Percentiles rank a stretch among this genome's conserved stretches.
phyloP scores from a whole-genome alignment of 1,140 invertebrate genomes.

The Plutomurus gul region DNA sequence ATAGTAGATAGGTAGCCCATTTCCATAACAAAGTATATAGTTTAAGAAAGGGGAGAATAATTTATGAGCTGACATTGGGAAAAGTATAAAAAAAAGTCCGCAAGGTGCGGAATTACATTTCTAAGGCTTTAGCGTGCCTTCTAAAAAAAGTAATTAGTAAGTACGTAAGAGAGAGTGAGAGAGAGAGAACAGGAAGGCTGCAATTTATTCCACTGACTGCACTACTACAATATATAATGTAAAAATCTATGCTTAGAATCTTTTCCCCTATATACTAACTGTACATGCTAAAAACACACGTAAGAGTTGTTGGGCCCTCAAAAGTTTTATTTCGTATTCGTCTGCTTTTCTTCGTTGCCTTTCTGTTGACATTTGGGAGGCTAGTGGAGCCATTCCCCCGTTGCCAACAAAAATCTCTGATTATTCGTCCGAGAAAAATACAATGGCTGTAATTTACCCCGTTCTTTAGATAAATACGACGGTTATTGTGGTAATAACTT shows the following conservation, averaged over 20 bases:
- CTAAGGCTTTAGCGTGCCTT: conserved; percentile 8
- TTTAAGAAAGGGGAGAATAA: conserved; percentile 7
- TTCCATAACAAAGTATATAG: neutral
- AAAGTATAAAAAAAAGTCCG: conserved; percentile 1
- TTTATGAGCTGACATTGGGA: conserved; percentile 26
- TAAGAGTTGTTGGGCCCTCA: neutral
- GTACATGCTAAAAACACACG: no score
- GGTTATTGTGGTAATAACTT: conserved; percentile 33
- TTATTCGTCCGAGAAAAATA: conserved; percentile 31
- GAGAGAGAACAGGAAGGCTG: conserved; percentile 17
- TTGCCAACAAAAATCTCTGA: conserved; percentile 29
- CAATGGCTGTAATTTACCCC: conserved; percentile 26
- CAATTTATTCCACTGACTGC: neutral
- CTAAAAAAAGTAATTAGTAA: conserved; percentile 29
- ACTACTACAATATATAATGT: neutral
- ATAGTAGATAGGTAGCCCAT: no score
- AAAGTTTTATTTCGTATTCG: neutral
- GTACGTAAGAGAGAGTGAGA: no score
- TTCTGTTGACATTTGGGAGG: conserved; percentile 14
- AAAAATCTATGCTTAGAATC: no score
- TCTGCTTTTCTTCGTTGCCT: no score
- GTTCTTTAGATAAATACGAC: conserved; percentile 34
- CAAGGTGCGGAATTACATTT: conserved; percentile 22
- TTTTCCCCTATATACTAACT: no score
- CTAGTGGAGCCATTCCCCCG: neutral